phyloP scores from a whole-genome alignment of 2,797 vertebrate species.

The Phaenicophaeus curvirostris region DNA sequence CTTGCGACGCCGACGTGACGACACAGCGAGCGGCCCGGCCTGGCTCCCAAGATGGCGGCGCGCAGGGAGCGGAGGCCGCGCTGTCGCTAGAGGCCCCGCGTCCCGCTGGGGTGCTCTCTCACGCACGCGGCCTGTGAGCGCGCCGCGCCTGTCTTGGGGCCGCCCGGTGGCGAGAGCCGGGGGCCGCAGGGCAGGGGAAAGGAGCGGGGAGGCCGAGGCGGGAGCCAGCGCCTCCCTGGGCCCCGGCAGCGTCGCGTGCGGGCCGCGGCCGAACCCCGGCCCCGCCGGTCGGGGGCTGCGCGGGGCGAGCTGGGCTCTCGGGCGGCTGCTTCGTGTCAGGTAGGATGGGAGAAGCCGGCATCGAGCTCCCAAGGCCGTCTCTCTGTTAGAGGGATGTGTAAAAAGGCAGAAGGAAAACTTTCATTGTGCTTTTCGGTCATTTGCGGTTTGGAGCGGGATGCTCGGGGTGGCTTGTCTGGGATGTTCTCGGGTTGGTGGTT shows the following conservation, averaged over 20 bases:
- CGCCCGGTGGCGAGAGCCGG: background rate
- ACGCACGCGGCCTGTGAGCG: background rate
- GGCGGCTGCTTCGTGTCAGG: background rate
- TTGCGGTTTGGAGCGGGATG: background rate
- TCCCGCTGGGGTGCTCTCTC: background rate
- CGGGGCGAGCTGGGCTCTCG: background rate
- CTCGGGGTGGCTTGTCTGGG: background rate
- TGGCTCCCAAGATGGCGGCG: slow-evolving; percentile 59
- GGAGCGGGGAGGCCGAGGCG: background rate
- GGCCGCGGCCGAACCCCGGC: too few species aligned
- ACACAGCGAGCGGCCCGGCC: background rate
- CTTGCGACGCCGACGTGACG: background rate
- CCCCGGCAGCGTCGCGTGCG: background rate
- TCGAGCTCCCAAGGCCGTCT: fast-evolving
- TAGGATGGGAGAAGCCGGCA: background rate
- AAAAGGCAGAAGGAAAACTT: background rate
- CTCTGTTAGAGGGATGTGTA: fast-evolving
- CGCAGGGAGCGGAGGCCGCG: background rate
- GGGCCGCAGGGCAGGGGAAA: too few species aligned
- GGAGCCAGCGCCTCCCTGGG: background rate
- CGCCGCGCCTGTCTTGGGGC: background rate
- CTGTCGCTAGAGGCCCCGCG: background rate
- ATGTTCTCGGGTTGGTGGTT: fast-evolving
- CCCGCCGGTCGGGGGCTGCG: background rate
- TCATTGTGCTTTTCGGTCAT: fast-evolving